Percentiles rank a stretch among this genome's conserved stretches.
phyloP scores from a whole-genome alignment of 2,113 vertebrate genomes.

The Sinocyclocheilus maitianheensis region DNA sequence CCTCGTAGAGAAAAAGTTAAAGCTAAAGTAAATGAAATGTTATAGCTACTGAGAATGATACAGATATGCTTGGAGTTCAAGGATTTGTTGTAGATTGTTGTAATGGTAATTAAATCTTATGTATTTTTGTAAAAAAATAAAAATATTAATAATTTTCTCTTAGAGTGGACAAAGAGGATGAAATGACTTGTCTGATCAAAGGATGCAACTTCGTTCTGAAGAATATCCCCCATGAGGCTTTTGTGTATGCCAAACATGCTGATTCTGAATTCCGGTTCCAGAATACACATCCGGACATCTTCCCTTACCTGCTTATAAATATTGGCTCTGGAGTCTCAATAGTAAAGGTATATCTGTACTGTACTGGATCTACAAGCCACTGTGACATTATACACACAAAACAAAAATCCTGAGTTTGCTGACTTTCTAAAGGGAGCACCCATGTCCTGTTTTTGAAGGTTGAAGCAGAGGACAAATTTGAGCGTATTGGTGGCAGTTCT shows the following conservation, averaged over 20 bases:
- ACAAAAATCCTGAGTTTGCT: background rate
- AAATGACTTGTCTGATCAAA: conserved; percentile 97
- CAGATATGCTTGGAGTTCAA: background rate
- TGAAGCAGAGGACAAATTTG: conserved; percentile 93
- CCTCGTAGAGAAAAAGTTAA: conserved; percentile 93
- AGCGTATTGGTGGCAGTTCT: conserved; percentile 95
- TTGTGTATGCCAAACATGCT: conserved; percentile 88
- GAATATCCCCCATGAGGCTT: conserved; percentile 96
- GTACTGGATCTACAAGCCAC: background rate
- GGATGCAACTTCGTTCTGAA: conserved; percentile 96
- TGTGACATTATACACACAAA: background rate
- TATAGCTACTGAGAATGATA: background rate
- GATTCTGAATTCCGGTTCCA: conserved; percentile 95
- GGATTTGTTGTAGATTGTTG: background rate
- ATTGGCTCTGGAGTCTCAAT: conserved; percentile 97
- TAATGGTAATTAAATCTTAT: background rate
- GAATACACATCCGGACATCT: conserved; percentile 92
- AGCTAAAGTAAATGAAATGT: conserved; percentile 83
- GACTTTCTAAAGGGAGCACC: background rate
- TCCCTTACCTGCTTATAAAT: conserved; percentile 93
- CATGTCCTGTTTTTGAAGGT: conserved; percentile 76
- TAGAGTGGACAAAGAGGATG: conserved; percentile 97
- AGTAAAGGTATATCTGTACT: conserved; percentile 83
- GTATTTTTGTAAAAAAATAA: background rate
- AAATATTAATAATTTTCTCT: background rate